Evolutionary conservation across 1,140 invertebrate species (phyloP).

Genomic region (Harlomillsia oculata): DNA sequence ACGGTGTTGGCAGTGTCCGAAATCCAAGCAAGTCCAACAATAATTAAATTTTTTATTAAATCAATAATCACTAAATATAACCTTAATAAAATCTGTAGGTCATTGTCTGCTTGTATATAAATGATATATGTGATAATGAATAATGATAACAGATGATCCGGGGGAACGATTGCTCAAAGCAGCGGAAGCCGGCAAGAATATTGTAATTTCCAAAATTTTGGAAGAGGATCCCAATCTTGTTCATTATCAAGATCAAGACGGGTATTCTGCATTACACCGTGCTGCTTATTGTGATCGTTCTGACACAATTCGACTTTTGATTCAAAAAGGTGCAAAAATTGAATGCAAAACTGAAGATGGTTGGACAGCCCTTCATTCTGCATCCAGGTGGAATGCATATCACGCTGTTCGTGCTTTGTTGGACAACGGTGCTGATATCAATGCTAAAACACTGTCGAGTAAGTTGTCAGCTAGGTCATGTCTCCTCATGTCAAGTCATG

Average conservation of each 20-base stretch:
- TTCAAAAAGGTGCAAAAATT: slow-evolving; percentile 64
- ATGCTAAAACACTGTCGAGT: slow-evolving; percentile 73
- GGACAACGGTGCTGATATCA: slow-evolving; percentile 75
- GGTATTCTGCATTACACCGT: slow-evolving; percentile 81
- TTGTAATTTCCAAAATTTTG: slow-evolving; percentile 55
- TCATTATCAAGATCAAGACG: slow-evolving; percentile 66
- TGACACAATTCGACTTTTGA: slow-evolving; percentile 59
- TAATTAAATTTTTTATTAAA: too few species aligned
- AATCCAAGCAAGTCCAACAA: too few species aligned
- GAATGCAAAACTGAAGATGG: slow-evolving; percentile 64
- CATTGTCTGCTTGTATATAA: too few species aligned
- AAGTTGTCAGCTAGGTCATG: slow-evolving; percentile 18
- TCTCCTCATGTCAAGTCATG: background rate
- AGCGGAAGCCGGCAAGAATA: slow-evolving; percentile 66
- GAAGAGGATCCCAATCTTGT: slow-evolving; percentile 53
- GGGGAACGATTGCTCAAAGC: slow-evolving; percentile 55
- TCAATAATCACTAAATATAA: too few species aligned
- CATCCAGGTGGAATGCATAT: slow-evolving; percentile 79
- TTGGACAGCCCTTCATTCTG: slow-evolving; percentile 88
- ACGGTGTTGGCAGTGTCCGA: too few species aligned
- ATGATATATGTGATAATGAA: too few species aligned
- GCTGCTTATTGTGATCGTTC: slow-evolving; percentile 83
- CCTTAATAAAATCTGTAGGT: too few species aligned
- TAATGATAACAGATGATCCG: slow-evolving; percentile 8
- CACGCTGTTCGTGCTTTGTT: slow-evolving; percentile 63